These are phyloP conservation scores for Metellina segmentata DNA, from an alignment of 2,888 invertebrate species.

Conservation along the genomic window DNA sequence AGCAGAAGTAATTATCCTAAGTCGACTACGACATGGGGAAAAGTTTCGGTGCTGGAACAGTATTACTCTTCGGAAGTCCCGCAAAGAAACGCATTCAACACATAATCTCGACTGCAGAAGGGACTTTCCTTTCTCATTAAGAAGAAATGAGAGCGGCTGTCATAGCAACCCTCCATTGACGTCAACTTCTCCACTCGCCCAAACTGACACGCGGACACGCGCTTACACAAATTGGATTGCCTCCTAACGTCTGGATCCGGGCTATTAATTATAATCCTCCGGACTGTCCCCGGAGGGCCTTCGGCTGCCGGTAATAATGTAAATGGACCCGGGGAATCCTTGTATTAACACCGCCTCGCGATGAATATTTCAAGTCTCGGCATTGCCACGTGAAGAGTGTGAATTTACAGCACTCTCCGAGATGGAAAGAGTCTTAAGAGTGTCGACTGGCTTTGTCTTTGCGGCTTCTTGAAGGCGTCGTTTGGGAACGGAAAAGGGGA, in stretches of 20 bases:
- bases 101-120: conserved; percentile 18
- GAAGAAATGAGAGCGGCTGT: conserved; percentile 59
- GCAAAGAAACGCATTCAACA: conserved; percentile 53
- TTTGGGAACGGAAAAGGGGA: not conserved
- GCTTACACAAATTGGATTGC: conserved; percentile 74
- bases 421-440: not conserved
- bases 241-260: conserved; percentile 57
- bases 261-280: conserved; percentile 75
- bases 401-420: conserved; percentile 45
- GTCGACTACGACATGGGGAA: not conserved
- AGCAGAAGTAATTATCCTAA: conserved; percentile 52
- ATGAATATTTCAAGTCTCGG: conserved; percentile 70
- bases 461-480: not conserved
- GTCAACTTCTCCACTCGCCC: conserved; percentile 52
- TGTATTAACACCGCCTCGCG: conserved; percentile 58
- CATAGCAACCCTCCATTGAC: conserved; percentile 68
- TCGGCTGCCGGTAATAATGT: conserved; percentile 65
- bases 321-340: conserved; percentile 64
- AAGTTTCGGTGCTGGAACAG: conserved; percentile 14
- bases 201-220: conserved; percentile 57
- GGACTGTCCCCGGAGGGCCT: conserved; percentile 42
- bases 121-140: conserved; percentile 20
- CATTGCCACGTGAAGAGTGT: conserved; percentile 11
- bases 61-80: conserved; percentile 7
- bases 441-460: conserved; percentile 50